Percentiles rank a stretch among this genome's conserved stretches.
phyloP scores from a whole-genome alignment of 2,888 invertebrate genomes.

The Drosophila neoperkinsi region DNA sequence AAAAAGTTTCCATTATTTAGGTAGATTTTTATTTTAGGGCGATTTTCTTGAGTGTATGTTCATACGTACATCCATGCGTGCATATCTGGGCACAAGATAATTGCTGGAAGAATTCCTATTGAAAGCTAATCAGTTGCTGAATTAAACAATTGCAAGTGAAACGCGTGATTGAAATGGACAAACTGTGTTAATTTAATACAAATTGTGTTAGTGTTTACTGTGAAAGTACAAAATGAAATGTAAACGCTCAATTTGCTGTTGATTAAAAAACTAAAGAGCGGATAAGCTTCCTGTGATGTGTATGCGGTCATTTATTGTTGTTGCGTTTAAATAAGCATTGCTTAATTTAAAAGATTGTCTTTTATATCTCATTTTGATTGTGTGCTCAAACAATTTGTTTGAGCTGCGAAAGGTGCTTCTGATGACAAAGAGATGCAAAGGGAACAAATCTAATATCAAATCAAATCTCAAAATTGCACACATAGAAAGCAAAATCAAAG shows the following conservation, averaged over 20 bases:
- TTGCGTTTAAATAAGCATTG: background rate
- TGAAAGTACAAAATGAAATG: background rate
- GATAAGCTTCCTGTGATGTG: background rate
- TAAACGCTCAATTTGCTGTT: background rate
- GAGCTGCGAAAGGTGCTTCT: background rate
- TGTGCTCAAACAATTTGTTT: background rate
- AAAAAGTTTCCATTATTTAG: background rate
- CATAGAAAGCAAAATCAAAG: background rate
- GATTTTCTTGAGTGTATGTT: too few relatives aligned
- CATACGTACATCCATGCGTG: too few relatives aligned
- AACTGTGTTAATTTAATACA: background rate
- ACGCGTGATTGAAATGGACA: background rate
- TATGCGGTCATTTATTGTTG: background rate
- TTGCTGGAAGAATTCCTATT: too few relatives aligned
- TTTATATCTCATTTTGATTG: background rate
- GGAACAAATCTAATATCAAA: too few relatives aligned
- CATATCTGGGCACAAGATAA: too few relatives aligned
- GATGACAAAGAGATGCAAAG: background rate
- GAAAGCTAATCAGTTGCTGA: background rate
- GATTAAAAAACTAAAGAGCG: background rate
- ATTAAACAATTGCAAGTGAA: background rate
- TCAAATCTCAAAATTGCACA: background rate
- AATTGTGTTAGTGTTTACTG: background rate
- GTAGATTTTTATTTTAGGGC: too few relatives aligned
- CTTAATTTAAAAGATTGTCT: background rate